Conservation (phyloP, 2,113 vertebrate species). For the Perca schrenkii region DNA sequence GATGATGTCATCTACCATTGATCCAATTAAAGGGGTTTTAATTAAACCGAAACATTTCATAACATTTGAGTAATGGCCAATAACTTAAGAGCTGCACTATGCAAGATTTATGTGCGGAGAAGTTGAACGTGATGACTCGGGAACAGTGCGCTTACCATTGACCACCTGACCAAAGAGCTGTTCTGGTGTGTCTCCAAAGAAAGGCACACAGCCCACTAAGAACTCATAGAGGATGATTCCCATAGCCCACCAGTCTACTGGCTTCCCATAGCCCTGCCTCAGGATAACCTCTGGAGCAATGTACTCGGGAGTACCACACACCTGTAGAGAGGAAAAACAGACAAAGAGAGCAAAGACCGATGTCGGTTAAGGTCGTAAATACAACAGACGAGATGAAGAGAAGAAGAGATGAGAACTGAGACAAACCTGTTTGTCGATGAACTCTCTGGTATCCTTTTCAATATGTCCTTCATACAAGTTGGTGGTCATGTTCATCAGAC, state of each 20-base stretch:
- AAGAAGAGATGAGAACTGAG: neutral
- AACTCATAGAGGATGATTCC: conserved; percentile 95
- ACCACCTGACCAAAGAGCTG: conserved; percentile 96
- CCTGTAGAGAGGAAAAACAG: conserved; percentile 77
- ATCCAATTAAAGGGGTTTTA: neutral
- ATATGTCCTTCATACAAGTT: conserved; percentile 97
- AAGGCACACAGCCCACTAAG: conserved; percentile 95
- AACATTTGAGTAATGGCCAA: neutral
- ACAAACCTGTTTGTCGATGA: conserved; percentile 94
- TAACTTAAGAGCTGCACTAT: neutral
- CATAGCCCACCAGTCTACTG: conserved; percentile 99
- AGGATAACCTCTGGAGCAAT: conserved; percentile 96
- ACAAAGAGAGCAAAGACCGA: neutral
- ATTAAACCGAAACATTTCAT: neutral
- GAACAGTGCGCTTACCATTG: conserved; percentile 85
- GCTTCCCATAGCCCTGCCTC: conserved; percentile 95
- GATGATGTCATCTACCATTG: conserved; percentile 90
- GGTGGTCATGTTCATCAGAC: conserved; percentile 98
- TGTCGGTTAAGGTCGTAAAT: neutral
- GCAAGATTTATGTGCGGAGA: neutral
- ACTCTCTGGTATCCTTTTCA: conserved; percentile 95
- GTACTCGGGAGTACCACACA: conserved; percentile 97
- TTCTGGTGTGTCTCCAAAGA: conserved; percentile 96
- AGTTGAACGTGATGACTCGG: neutral
- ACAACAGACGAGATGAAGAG: neutral